phyloP scores from a whole-genome alignment of 2,888 invertebrate genomes.

The Chironomus tentans region DNA sequence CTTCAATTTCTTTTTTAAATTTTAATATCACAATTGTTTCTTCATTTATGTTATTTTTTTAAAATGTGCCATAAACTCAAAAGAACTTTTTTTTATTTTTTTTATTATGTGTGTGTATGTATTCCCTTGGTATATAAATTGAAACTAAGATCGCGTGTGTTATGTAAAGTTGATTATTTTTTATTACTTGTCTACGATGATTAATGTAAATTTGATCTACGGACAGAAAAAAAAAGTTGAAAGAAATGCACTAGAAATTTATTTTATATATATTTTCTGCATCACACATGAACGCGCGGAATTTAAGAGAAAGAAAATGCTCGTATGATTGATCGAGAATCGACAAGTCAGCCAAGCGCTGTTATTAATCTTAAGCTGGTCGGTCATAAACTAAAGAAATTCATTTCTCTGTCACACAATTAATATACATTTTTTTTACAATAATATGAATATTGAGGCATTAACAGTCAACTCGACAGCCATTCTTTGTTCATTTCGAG shows the following conservation, averaged over 20 bases:
- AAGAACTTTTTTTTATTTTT: neutral
- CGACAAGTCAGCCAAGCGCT: neutral
- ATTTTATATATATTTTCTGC: neutral
- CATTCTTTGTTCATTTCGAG: neutral
- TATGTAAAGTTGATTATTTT: slow-evolving; percentile 20
- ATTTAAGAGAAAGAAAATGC: neutral
- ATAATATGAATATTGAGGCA: too few species aligned
- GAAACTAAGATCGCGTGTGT: slow-evolving; percentile 19
- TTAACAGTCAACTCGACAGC: too few species aligned
- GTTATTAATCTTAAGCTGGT: slow-evolving; percentile 22
- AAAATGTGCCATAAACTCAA: neutral
- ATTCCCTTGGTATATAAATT: slow-evolving; percentile 3
- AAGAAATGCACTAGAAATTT: too few species aligned
- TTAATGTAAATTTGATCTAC: slow-evolving; percentile 16
- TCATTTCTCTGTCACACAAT: neutral
- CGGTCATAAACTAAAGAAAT: slow-evolving; percentile 14
- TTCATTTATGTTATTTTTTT: neutral
- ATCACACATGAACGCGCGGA: neutral
- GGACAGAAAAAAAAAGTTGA: neutral
- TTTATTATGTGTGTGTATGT: neutral
- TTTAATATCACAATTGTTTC: slow-evolving; percentile 25
- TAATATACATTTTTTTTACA: neutral
- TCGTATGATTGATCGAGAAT: neutral
- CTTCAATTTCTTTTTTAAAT: neutral
- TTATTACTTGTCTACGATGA: slow-evolving; percentile 23